Evolutionary conservation across 2,113 vertebrate genomes (phyloP).

Genomic region (Limanda limanda): DNA sequence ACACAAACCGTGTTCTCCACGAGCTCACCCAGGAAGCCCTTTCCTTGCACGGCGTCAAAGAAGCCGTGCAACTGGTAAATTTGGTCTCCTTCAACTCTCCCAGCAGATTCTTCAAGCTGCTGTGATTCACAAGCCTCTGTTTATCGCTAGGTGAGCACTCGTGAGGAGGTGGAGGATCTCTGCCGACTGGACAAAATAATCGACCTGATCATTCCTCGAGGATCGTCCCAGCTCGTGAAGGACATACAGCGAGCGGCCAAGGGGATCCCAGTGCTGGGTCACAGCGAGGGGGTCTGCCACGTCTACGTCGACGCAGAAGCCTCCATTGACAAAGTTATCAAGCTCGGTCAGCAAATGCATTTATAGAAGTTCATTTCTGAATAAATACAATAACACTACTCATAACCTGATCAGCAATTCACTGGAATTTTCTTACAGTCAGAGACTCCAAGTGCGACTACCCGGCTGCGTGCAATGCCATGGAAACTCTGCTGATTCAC

Average conservation of each 20-base stretch:
- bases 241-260: conserved; percentile 92
- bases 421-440: conserved; percentile 79
- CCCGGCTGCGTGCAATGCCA: conserved; percentile 95
- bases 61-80: conserved; percentile 93
- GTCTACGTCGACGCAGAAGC: conserved; percentile 92
- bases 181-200: conserved; percentile 95
- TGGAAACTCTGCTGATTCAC: conserved; percentile 96
- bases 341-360: conserved; percentile 83
- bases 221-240: conserved; percentile 93
- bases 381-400: background rate
- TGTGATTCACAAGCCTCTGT: background rate
- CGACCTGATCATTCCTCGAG: conserved; percentile 95
- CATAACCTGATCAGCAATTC: background rate
- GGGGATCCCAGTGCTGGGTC: conserved; percentile 95
- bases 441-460: conserved; percentile 98
- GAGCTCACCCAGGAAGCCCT: conserved; percentile 92
- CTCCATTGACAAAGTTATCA: conserved; percentile 91
- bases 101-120: background rate
- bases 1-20: conserved; percentile 92
- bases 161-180: conserved; percentile 96
- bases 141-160: conserved; percentile 89
- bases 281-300: conserved; percentile 97
- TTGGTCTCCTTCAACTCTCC: background rate
- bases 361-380: background rate
- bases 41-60: conserved; percentile 87